Percentiles rank a stretch among this genome's conserved stretches.
These are phyloP conservation scores for Acleris laterana DNA, from an alignment of 2,888 invertebrate species.

Conservation along the genomic window DNA sequence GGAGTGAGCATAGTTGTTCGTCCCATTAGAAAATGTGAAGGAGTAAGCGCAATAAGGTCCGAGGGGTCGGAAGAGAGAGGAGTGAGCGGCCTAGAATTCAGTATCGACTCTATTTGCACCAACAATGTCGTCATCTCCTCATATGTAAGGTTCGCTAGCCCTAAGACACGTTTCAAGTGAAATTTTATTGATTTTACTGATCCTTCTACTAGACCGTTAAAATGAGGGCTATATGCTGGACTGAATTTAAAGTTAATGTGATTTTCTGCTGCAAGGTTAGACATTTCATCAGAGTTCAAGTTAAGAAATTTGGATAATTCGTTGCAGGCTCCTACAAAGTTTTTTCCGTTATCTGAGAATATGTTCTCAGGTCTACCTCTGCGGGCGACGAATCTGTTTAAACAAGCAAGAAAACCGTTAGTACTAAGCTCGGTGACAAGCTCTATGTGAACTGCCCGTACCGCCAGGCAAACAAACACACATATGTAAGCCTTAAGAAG, in stretches of 20 bases:
- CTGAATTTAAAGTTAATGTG: too few species aligned
- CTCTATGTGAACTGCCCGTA: not conserved
- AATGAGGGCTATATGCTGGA: not conserved
- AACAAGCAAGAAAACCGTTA: not conserved
- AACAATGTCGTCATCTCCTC: not conserved
- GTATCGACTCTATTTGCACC: not conserved
- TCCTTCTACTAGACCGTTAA: not conserved
- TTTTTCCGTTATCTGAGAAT: not conserved
- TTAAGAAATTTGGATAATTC: not conserved
- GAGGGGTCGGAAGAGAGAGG: not conserved
- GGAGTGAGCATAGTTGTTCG: conserved; percentile 1
- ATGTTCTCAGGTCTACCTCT: not conserved
- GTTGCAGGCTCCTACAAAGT: not conserved
- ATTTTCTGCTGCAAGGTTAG: too few species aligned
- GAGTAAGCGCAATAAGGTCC: not conserved
- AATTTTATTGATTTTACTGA: not conserved
- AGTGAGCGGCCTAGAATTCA: not conserved
- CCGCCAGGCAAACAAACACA: not conserved
- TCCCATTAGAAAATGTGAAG: not conserved
- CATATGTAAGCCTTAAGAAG: not conserved
- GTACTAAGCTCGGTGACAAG: not conserved
- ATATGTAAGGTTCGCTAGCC: not conserved
- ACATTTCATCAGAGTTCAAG: not conserved
- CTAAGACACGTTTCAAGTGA: not conserved
- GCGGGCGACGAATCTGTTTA: not conserved